Percentiles rank a stretch among this genome's conserved stretches.
phyloP scores from a whole-genome alignment of 2,888 invertebrate genomes.

The Mythimna albipuncta region DNA sequence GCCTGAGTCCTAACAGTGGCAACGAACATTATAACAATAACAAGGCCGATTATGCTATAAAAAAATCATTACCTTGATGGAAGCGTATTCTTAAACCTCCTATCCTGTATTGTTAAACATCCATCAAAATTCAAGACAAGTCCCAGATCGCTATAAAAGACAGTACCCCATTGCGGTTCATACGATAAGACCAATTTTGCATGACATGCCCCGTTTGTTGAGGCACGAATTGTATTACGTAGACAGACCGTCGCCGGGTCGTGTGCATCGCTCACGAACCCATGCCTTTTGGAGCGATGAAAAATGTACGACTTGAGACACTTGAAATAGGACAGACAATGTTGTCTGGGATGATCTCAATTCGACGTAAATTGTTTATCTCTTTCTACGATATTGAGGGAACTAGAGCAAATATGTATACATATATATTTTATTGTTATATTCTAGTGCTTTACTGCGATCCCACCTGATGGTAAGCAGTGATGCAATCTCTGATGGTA shows the following conservation, averaged over 20 bases:
- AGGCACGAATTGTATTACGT: constrained; percentile 55
- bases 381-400: not conserved
- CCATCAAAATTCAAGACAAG: constrained; percentile 47
- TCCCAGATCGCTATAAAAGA: constrained; percentile 26
- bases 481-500: no score
- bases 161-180: constrained; percentile 33
- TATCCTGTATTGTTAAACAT: not conserved
- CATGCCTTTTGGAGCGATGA: constrained; percentile 22
- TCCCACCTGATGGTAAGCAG: no score
- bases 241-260: constrained; percentile 57
- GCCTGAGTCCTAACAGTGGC: no score
- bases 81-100: not conserved
- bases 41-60: not conserved
- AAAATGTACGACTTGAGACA: constrained; percentile 13
- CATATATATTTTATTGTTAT: no score
- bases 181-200: constrained; percentile 46
- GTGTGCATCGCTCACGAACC: constrained; percentile 47
- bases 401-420: not conserved
- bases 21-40: no score
- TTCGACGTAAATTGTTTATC: not conserved
- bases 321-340: constrained; percentile 6
- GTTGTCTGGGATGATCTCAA: constrained; percentile 8
- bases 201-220: constrained; percentile 31
- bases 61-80: not conserved
- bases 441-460: no score